These are phyloP conservation scores for Gymnorhina tibicen DNA, from an alignment of 2,113 vertebrate species.

Conservation along the genomic window DNA sequence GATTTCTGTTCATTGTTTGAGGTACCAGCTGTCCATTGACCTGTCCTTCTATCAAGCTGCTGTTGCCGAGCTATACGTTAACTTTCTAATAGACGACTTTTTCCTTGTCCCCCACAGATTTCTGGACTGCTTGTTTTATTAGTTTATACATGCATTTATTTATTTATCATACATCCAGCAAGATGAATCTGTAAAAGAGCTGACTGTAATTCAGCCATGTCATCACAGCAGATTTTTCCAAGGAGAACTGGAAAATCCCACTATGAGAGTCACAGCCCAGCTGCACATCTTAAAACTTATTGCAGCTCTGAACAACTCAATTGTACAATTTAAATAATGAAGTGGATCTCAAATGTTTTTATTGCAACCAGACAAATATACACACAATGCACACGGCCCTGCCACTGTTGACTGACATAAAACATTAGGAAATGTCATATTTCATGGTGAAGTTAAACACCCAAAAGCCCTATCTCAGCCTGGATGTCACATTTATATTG, in stretches of 20 bases:
- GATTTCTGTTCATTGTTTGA: neutral
- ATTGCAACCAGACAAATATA: neutral
- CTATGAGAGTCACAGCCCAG: neutral
- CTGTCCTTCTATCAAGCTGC: neutral
- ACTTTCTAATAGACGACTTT: neutral
- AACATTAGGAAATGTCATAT: neutral
- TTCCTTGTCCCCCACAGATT: neutral
- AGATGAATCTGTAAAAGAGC: neutral
- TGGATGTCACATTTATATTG: neutral
- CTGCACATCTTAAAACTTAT: neutral
- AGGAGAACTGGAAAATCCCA: neutral
- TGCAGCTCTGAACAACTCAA: neutral
- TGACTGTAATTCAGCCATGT: neutral
- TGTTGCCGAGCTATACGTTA: neutral
- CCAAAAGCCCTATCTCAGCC: neutral
- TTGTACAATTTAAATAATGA: neutral
- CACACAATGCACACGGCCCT: neutral
- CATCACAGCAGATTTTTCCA: neutral
- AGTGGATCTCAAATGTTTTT: neutral
- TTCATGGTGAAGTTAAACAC: neutral
- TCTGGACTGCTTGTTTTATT: neutral
- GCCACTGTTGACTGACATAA: neutral
- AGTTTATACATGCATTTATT: neutral
- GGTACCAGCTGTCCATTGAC: neutral
- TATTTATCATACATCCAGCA: neutral